These are phyloP conservation scores for Cololabis saira DNA, from an alignment of 2,113 vertebrate genomes.

Conservation along the genomic window DNA sequence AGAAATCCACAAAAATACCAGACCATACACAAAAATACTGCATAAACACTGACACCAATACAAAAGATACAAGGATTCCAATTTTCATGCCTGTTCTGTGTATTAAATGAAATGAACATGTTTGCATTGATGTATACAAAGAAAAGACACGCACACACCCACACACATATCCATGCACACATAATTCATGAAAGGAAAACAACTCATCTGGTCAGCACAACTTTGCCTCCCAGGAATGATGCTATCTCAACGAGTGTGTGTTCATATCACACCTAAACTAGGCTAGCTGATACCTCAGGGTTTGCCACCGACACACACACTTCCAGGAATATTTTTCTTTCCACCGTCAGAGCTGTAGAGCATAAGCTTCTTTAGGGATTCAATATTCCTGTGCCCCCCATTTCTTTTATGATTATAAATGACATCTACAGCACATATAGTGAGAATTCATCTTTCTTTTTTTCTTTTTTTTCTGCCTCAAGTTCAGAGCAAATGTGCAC, in stretches of 20 bases:
- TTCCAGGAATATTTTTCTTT: conserved; percentile 8
- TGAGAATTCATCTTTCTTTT: neutral
- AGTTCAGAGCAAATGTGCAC: conserved; percentile 30
- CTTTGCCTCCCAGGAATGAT: conserved; percentile 59
- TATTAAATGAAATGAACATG: too few species aligned
- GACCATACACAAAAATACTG: too few species aligned
- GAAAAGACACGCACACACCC: conserved; percentile 1
- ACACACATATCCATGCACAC: conserved; percentile 3
- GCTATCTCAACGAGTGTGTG: conserved; percentile 42
- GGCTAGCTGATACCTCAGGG: conserved; percentile 65
- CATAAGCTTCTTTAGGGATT: conserved; percentile 36
- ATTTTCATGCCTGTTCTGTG: too few species aligned
- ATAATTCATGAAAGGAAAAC: conserved; percentile 56
- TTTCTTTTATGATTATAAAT: conserved; percentile 21
- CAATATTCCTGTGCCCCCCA: conserved; percentile 12
- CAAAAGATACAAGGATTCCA: too few species aligned
- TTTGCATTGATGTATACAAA: too few species aligned
- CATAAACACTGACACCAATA: too few species aligned
- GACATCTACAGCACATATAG: conserved; percentile 13
- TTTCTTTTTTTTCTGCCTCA: neutral
- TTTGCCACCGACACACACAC: conserved; percentile 7
- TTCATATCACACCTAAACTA: conserved; percentile 66
- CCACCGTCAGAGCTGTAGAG: conserved; percentile 16
- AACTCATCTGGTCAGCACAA: conserved; percentile 74
- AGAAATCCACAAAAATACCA: too few species aligned